phyloP scores from a whole-genome alignment of 2,113 vertebrate species.

The Ageneiosus marmoratus region DNA sequence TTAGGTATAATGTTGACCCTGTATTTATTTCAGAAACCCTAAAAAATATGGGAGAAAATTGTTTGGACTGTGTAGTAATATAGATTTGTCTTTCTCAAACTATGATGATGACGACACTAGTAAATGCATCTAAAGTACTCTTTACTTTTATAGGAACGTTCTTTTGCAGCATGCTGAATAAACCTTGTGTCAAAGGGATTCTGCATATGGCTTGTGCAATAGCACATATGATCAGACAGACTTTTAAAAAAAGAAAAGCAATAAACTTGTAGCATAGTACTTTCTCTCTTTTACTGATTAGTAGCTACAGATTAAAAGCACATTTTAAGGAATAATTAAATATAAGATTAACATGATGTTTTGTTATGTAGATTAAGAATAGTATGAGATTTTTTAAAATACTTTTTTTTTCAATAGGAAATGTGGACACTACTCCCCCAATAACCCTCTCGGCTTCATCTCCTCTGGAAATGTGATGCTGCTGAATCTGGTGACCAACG shows the following conservation, averaged over 20 bases:
- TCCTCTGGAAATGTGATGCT: slow-evolving; percentile 92
- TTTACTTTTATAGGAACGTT: too few species aligned
- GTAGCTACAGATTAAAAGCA: not conserved
- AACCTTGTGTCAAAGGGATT: not conserved
- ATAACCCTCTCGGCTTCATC: slow-evolving; percentile 81
- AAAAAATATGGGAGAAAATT: too few species aligned
- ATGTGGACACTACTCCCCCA: slow-evolving; percentile 83
- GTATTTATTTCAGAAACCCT: too few species aligned
- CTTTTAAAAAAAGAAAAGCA: not conserved
- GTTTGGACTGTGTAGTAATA: too few species aligned
- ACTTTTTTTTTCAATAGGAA: slow-evolving; percentile 70
- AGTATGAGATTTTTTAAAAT: not conserved
- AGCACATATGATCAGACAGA: not conserved
- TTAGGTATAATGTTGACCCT: too few species aligned
- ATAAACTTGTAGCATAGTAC: not conserved
- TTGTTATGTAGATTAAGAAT: not conserved
- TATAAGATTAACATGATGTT: not conserved
- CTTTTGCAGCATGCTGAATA: not conserved
- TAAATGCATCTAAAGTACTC: too few species aligned
- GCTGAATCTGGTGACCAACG: slow-evolving; percentile 80
- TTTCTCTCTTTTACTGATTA: not conserved
- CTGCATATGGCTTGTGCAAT: not conserved
- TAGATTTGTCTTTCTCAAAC: too few species aligned
- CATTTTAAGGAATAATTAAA: not conserved
- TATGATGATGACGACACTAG: too few species aligned